These are phyloP conservation scores for Chamaea fasciata DNA, from an alignment of 2,113 vertebrate genomes.

Conservation along the genomic window DNA sequence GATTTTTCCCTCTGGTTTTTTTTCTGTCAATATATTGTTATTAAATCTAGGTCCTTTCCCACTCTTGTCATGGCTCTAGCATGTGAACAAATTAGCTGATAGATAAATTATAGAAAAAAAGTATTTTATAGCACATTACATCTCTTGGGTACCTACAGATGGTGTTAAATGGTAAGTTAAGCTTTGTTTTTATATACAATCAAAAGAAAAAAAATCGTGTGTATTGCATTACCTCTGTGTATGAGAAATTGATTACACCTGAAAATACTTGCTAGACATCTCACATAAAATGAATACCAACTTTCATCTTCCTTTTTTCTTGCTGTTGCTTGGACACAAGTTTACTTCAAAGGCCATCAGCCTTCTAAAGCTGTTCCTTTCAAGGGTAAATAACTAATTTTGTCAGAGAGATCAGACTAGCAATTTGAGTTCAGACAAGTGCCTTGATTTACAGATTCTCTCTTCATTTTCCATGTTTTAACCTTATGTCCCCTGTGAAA, in stretches of 20 bases:
- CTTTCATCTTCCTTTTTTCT: background rate
- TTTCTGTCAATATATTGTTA: background rate
- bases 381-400: conserved; percentile 28
- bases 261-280: background rate
- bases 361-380: conserved; percentile 6
- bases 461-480: conserved; percentile 39
- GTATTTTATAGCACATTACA: fast-evolving
- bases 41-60: background rate
- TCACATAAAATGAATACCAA: background rate
- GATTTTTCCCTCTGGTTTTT: background rate
- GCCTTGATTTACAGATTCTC: conserved; percentile 32
- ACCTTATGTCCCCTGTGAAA: conserved; percentile 16
- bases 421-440: conserved; percentile 3
- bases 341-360: conserved; percentile 1
- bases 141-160: background rate
- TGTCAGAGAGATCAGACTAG: background rate
- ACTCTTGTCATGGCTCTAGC: background rate
- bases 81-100: background rate
- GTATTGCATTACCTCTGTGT: background rate
- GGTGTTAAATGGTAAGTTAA: background rate
- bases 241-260: background rate
- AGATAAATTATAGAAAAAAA: background rate
- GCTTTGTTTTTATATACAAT: background rate
- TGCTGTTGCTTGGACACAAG: background rate
- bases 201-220: background rate